Base-by-base conservation (phyloP, 2,888 invertebrate species). In the Dioctria linearis region DNA sequence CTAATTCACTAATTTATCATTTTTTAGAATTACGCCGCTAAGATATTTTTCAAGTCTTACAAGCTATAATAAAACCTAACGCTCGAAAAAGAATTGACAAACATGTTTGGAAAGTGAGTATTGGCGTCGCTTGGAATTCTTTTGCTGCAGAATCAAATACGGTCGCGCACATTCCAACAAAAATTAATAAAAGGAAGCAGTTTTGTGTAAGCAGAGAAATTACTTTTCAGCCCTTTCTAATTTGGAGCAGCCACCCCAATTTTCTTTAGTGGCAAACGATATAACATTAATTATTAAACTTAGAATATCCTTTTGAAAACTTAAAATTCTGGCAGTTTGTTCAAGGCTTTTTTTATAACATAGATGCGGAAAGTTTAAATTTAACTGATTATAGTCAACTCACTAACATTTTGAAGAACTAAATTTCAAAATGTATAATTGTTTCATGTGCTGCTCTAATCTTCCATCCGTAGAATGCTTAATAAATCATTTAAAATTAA, bases 81-180 rank as follows among this genome's bases (percentile, higher is more conserved):
- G 25, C 25, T 25, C 25, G 6, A 51, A 51, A 51, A 51, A 51
- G 11, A 51, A 51, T 11, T 51, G 2, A 11, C 11, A 51, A 51
- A 9, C 51, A 51, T 9, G 51, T 51, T 11, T 51, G 51, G 51
- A 51, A 51, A 51, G 51, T 51, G 6, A 51, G 51, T 51, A 51
- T 51, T 9, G 51, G 51, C 11, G 51, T 2, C 51, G 51, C 51
- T 9, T 51, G 51, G 51, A 51, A 51, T 51, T 51, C 51, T 51
- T 51, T 51, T 51, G 51, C 51, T 51, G 51, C 11, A 51, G 51
- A 51, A 51, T 51, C 51, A 51, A 51, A 51, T 11, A 51, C 51
- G 8, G 51, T 51, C 2, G 51, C 11, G 51, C 1, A 51, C 2
- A 51, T 51, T 51, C 8, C 51, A 51, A 51, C 51, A 51, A 51